These are phyloP conservation scores for Protomyctophum bolini DNA, from an alignment of 2,113 vertebrate genomes.

Conservation along the genomic window DNA sequence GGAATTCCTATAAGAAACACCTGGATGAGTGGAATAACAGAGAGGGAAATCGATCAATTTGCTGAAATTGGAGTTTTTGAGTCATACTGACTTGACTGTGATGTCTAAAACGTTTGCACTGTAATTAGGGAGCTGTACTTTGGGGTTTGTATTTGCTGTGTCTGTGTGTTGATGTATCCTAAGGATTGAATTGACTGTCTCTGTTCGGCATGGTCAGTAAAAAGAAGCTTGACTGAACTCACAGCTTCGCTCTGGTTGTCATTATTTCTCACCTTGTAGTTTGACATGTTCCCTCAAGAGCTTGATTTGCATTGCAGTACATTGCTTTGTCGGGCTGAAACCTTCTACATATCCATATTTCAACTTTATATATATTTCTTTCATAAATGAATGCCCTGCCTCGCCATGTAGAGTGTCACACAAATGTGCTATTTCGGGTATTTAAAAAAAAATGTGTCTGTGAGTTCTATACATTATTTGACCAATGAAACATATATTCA, in stretches of 20 bases:
- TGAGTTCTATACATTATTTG: no score
- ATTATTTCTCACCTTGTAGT: background rate
- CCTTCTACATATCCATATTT: no score
- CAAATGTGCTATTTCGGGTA: no score
- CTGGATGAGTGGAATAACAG: background rate
- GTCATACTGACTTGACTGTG: constrained; percentile 58
- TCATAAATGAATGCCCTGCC: no score
- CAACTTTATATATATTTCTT: no score
- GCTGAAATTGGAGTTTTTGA: constrained; percentile 40
- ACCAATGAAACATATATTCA: no score
- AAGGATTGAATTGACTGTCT: constrained; percentile 66
- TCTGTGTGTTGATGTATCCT: constrained; percentile 64
- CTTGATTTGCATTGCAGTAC: no score
- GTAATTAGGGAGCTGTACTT: constrained; percentile 35
- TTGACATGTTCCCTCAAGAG: no score
- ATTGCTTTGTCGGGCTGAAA: no score
- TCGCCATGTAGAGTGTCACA: no score
- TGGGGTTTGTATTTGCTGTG: constrained; percentile 64
- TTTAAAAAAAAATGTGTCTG: no score
- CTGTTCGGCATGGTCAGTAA: constrained; percentile 78
- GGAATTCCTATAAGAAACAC: constrained; percentile 12
- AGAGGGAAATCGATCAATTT: background rate
- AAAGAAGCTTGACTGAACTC: constrained; percentile 63
- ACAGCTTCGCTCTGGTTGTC: background rate
- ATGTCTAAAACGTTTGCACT: constrained; percentile 51